Base-by-base conservation (phyloP, 2,888 invertebrate genomes). In the Xanthia icteritia region DNA sequence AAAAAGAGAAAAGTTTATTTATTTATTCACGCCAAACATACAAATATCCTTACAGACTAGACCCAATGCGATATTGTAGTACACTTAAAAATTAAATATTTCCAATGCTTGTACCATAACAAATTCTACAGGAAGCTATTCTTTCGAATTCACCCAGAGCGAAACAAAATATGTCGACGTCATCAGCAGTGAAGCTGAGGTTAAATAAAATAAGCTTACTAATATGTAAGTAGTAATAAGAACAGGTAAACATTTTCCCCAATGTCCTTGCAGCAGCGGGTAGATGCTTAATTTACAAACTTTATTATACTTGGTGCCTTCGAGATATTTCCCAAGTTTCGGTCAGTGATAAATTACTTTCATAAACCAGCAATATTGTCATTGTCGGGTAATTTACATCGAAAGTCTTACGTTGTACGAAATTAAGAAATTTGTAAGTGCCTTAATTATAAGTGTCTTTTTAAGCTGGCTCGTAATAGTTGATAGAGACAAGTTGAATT, bases 231-330 rank as follows among this genome's bases (percentile, higher is more conserved):
- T 64, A n/a, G 15, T 63, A 58, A 56, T 54, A 63, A 74, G 60
- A 70, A 58, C 69, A 79, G 75, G 73, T 81, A 72, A 74, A 70
- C 54, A 74, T 65, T 60, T 71, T 81, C 61, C 67, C n/a, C 67
- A 20, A 54, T 79, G 73, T 76, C 76, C 73, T 82, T 68, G 68
- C 67, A 80, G 81, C 74, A 67, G 63, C 39, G 48, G 45, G 76
- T 45, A 61, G 70, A 76, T 78, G 86, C 89, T 88, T 89, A 85
- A 89, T 91, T 90, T 88, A 45, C 79, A 70, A 89, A 91, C 88
- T 91, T 89, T 86, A 87, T 90, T 85, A 88, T 75, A 78, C 75
- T 54, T 36, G 51, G 64, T 58, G 77, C 61, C 76, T 86, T 83
- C 76, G 70, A 81, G 15, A 89, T 83, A 60, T 86, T 86, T n/a